Base-by-base conservation (phyloP, 2,797 vertebrate genomes). In the Heteromormyrus szaboi region DNA sequence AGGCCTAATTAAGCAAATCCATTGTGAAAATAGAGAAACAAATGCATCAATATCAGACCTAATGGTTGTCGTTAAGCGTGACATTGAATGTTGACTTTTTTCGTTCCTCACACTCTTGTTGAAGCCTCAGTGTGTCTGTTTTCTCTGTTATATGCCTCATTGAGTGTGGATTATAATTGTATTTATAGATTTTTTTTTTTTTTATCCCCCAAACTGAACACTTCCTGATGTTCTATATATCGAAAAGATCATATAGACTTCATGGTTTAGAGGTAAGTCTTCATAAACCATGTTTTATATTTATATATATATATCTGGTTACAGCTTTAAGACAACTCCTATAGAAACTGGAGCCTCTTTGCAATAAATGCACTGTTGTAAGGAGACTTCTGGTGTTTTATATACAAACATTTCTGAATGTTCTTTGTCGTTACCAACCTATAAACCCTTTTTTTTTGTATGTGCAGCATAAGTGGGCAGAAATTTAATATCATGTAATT, bases 321-420 rank as follows among this genome's bases (percentile, higher is more conserved):
- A 29, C 22, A 8, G 51, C 51, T 54, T 54, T 86, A 48, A 53
- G 29, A 37, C 14, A n/a, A 0, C n/a, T 12, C 9, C 48, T 85
- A 48, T 29, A 29, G n/a, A 85, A 14, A 83, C 37, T 17, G 29
- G 29, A 37, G 25, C 65, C 17, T 56, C 81, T 46, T 56, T 19
- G 14, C 48, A 83, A 17, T 88, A 88, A 83, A 83, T 41, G 53
- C 50, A 88, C 51, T 53, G n/a, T 54, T 86, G 14, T 86, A 56
- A 25, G 12, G 84, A 54, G 51, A 86, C 51, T 53, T 51, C 84
- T 54, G n/a, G 29, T 79, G 72, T 44, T 37, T 79, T 79, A 79
- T 6, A 44, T 79, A 8, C 72, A 79, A 44, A 76, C 68, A 25
- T 83, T 84, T 50, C 22, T 50, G n/a, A 50, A 25, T 50, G 46